phyloP scores from a whole-genome alignment of 2,113 vertebrate species.

The Ciconia maguari region DNA sequence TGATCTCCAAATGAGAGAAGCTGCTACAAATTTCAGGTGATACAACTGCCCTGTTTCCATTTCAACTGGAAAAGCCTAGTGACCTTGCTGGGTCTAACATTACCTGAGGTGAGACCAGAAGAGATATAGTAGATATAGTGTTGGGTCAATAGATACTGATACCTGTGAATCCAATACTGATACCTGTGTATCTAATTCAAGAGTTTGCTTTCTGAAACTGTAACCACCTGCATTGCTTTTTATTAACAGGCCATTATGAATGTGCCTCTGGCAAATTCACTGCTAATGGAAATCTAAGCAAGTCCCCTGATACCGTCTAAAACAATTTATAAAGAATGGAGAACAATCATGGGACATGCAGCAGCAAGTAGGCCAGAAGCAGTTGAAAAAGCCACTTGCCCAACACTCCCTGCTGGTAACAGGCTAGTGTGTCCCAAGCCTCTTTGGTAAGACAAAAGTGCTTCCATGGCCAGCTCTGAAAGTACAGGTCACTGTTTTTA shows the following conservation, averaged over 20 bases:
- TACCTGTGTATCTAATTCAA: slow-evolving; percentile 63
- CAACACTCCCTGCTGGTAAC: not conserved
- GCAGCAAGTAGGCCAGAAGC: not conserved
- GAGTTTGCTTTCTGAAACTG: slow-evolving; percentile 50
- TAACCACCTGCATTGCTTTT: slow-evolving; percentile 36
- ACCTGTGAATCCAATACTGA: slow-evolving; percentile 51
- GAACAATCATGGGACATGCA: accelerated
- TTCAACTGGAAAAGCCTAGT: slow-evolving; percentile 48
- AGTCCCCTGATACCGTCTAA: not conserved
- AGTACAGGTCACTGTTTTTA: not conserved
- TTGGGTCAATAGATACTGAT: slow-evolving; percentile 55
- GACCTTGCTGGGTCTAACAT: slow-evolving; percentile 44
- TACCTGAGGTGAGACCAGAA: slow-evolving; percentile 49
- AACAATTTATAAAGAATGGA: not conserved
- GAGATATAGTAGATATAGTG: slow-evolving; percentile 53
- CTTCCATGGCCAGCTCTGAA: not conserved
- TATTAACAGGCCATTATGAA: not conserved
- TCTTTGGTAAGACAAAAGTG: not conserved
- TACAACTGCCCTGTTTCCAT: slow-evolving; percentile 53
- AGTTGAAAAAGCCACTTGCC: not conserved
- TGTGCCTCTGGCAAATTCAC: not conserved
- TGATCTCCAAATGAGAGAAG: slow-evolving; percentile 18
- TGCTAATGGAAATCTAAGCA: not conserved
- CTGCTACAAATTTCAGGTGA: slow-evolving; percentile 51
- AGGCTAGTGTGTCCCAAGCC: not conserved